phyloP scores from a whole-genome alignment of 35 echinoderm and acorn worm genomes.

The Acanthaster planci region DNA sequence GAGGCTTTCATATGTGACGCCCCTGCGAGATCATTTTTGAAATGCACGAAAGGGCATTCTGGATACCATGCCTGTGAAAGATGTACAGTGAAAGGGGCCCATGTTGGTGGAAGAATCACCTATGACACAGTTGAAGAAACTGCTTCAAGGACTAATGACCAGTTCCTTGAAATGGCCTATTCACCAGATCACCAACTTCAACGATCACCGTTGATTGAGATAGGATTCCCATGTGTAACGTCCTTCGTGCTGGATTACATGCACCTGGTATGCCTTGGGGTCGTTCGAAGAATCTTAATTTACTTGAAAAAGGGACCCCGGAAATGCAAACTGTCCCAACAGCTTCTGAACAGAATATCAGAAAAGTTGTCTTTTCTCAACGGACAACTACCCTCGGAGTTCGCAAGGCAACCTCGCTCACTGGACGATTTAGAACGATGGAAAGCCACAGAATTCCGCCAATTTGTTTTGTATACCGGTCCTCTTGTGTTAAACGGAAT shows the following conservation, averaged over 20 bases:
- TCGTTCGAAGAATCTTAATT: background rate
- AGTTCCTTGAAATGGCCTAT: background rate
- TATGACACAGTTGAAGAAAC: slow-evolving; percentile 1
- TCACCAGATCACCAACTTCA: background rate
- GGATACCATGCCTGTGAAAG: slow-evolving; percentile 41
- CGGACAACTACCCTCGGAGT: background rate
- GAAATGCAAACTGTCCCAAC: background rate
- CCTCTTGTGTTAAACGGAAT: background rate
- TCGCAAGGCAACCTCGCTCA: slow-evolving; percentile 22
- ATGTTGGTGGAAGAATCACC: background rate
- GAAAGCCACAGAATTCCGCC: slow-evolving; percentile 50
- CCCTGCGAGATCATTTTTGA: slow-evolving; percentile 30
- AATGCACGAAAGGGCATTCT: background rate
- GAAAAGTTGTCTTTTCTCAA: background rate
- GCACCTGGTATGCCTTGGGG: slow-evolving; percentile 28
- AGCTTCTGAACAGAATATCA: background rate
- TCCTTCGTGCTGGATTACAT: slow-evolving; percentile 32
- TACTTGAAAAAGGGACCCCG: background rate
- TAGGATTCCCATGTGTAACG: background rate
- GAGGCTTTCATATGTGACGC: slow-evolving; percentile 35
- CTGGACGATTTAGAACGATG: slow-evolving; percentile 8
- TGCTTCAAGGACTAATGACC: background rate
- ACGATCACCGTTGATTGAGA: background rate
- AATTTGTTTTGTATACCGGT: slow-evolving; percentile 41
- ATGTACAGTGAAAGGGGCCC: background rate